Evolutionary conservation across 2,888 invertebrate species (phyloP).

Genomic region (Patella ulyssiponensis): DNA sequence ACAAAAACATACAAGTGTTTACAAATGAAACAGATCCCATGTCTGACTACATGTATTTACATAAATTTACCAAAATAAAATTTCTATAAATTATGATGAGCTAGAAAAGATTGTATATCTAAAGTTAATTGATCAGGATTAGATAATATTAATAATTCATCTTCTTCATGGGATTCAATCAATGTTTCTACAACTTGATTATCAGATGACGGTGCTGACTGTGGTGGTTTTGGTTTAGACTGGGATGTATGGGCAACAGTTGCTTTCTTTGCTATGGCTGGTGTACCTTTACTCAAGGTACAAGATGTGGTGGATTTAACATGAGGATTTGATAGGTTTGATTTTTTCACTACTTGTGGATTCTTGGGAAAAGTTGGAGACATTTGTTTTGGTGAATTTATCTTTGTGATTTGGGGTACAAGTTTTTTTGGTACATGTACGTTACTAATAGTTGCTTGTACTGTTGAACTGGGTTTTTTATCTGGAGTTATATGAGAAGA

Average conservation of each 20-base stretch:
- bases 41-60: no score
- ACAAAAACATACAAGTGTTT: no score
- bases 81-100: conserved; percentile 1
- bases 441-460: no score
- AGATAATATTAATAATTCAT: background rate
- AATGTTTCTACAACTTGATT: conserved; percentile 17
- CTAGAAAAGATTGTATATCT: conserved; percentile 3
- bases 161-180: conserved; percentile 2
- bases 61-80: background rate
- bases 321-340: background rate
- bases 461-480: background rate
- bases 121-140: conserved; percentile 3
- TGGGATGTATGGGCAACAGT: no score
- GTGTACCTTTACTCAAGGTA: no score
- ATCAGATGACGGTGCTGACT: conserved; percentile 19
- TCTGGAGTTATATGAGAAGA: background rate
- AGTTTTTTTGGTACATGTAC: no score
- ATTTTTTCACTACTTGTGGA: background rate
- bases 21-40: no score
- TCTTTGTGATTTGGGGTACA: no score
- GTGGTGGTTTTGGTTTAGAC: no score
- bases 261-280: no score
- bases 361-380: background rate
- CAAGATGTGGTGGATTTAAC: background rate
- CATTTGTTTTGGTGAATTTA: background rate